Conservation (phyloP, 2,888 invertebrate species). For the Lomographa bimaculata region DNA sequence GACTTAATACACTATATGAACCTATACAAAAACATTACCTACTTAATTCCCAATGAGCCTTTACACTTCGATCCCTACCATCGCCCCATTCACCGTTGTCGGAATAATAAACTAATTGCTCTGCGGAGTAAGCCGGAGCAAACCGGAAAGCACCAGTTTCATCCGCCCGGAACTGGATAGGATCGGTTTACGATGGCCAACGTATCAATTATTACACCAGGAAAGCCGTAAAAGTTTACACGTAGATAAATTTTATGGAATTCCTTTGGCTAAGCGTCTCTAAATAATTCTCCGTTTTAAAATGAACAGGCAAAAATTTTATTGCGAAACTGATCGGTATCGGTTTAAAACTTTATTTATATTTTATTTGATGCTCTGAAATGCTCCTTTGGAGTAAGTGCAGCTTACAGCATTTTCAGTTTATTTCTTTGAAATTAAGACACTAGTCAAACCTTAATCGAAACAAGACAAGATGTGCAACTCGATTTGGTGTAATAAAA, state of each 20-base stretch:
- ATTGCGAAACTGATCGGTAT: constrained; percentile 9
- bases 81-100: constrained; percentile 18
- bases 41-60: no score
- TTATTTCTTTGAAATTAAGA: no score
- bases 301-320: constrained; percentile 19
- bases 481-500: no score
- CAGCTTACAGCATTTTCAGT: no score
- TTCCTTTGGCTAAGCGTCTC: constrained; percentile 22
- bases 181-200: constrained; percentile 40
- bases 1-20: no score
- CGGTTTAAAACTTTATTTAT: constrained; percentile 1
- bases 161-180: constrained; percentile 27
- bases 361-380: constrained; percentile 3
- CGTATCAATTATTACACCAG: constrained; percentile 46
- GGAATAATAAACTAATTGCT: constrained; percentile 32
- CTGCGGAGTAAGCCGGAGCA: constrained; percentile 9
- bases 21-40: no score
- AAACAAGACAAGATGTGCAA: no score
- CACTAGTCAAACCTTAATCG: no score
- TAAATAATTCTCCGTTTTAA: constrained; percentile 25
- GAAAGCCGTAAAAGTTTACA: constrained; percentile 42
- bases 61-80: background rate
- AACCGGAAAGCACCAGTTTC: constrained; percentile 13
- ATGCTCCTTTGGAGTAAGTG: constrained; percentile 1
- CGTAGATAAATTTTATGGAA: constrained; percentile 43